These are phyloP conservation scores for Romanogobio albipinnatus DNA, from an alignment of 2,113 vertebrate species.

Conservation along the genomic window DNA sequence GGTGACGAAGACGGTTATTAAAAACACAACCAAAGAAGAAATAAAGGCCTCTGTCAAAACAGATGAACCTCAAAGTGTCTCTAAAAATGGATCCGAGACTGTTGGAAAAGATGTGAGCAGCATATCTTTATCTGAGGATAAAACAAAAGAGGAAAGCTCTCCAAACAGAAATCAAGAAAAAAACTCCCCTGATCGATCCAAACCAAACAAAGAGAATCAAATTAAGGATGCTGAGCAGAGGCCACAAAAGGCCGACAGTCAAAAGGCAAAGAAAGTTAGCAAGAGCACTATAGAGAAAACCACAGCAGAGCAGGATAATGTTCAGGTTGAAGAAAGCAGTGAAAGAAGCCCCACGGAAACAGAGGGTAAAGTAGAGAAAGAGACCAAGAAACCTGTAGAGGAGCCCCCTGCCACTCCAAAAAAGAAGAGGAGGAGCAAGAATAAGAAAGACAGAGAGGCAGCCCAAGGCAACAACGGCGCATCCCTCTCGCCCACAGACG, in stretches of 20 bases:
- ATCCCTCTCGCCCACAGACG: not conserved
- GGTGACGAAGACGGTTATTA: constrained; percentile 55
- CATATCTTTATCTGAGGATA: constrained; percentile 42
- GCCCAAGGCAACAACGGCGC: constrained; percentile 59
- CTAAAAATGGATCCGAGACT: constrained; percentile 19
- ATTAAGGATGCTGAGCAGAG: constrained; percentile 58
- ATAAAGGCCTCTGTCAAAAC: constrained; percentile 43
- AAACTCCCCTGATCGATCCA: constrained; percentile 21
- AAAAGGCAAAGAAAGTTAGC: constrained; percentile 68
- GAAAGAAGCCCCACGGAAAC: constrained; percentile 52
- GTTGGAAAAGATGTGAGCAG: constrained; percentile 31
- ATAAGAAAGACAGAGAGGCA: constrained; percentile 72
- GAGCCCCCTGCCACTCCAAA: constrained; percentile 54
- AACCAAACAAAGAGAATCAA: constrained; percentile 50
- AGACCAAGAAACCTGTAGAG: constrained; percentile 49
- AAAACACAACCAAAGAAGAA: constrained; percentile 55
- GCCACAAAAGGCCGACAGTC: constrained; percentile 52
- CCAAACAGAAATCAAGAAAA: constrained; percentile 23
- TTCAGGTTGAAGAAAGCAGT: constrained; percentile 57
- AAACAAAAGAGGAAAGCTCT: constrained; percentile 41
- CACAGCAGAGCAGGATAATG: constrained; percentile 49
- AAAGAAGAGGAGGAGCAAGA: constrained; percentile 76
- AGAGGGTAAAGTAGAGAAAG: constrained; percentile 61
- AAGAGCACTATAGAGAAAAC: constrained; percentile 66
- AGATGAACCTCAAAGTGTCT: constrained; percentile 57